Percentiles rank a stretch among this genome's conserved stretches.
Evolutionary conservation across 2,888 invertebrate genomes (phyloP).

Genomic region (Griposia aprilina): DNA sequence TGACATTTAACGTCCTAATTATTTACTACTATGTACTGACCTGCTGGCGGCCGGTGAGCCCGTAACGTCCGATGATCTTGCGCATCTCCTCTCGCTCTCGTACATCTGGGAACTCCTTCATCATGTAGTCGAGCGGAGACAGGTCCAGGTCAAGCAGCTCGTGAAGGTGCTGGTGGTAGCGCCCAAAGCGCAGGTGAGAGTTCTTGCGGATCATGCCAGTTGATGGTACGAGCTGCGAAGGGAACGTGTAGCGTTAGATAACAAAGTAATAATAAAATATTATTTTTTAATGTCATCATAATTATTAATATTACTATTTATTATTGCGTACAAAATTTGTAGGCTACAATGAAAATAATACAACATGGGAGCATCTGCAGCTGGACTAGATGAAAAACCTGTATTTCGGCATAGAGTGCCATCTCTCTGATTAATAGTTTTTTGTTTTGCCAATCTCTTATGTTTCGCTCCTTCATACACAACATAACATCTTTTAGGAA

Average conservation of each 20-base stretch:
- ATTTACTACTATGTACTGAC: conserved; percentile 80
- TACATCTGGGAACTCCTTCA: conserved; percentile 98
- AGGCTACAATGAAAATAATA: background rate
- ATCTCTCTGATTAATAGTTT: background rate
- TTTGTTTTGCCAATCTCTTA: background rate
- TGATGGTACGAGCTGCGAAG: conserved; percentile 94
- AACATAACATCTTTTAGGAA: background rate
- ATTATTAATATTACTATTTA: background rate
- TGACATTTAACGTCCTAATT: background rate
- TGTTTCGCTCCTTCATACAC: background rate
- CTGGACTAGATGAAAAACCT: background rate
- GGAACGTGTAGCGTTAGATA: background rate
- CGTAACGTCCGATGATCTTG: conserved; percentile 99
- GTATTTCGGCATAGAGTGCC: background rate
- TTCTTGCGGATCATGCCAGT: conserved; percentile 99
- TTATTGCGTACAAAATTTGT: background rate
- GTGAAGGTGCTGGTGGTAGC: conserved; percentile 99
- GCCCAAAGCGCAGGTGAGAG: conserved; percentile 98
- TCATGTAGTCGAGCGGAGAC: conserved; percentile 99
- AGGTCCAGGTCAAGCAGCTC: conserved; percentile 98
- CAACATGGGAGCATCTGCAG: background rate
- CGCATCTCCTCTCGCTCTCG: conserved; percentile 99
- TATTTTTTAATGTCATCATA: background rate
- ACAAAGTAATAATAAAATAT: background rate
- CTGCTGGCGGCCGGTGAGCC: conserved; percentile 98